Base-by-base conservation (phyloP, 2,888 invertebrate species). In the Drosophila mayaguana region DNA sequence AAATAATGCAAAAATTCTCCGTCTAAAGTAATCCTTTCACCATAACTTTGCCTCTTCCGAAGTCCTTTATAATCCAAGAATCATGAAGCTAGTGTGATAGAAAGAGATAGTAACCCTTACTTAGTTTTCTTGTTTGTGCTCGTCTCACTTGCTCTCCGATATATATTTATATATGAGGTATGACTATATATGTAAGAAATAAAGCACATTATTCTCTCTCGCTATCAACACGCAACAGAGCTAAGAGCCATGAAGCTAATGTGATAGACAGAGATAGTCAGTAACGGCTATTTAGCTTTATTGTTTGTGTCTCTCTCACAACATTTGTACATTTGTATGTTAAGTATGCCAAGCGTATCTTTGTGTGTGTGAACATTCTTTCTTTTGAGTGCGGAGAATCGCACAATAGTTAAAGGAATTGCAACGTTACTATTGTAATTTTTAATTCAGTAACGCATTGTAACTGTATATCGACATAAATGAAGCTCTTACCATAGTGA, bases 401-500 rank as follows among this genome's bases (percentile, higher is more conserved):
- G 12, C 12, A 20, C 3, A 43, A 43, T 6, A 20, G 20, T 20
- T 11, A 5, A 6, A 20, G 42, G 18, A 18, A 2, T 42, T 20
- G 18, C 42, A 3, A 18, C 18, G 18, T 9, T 42, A 36, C 36
- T 14, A 4, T 12, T 16, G 20, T 6, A 32, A 7, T 8, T 34
- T 34, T 34, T 34, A 11, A 34, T n/a, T n/a, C n/a, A n/a, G n/a
- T 3, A 25, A 34, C 12, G 34, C 3, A 14, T 36, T 36, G 36
- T 14, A 14, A 36, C 6, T 36, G 5, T 16, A 16, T 36, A 11
- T 7, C 4, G 14, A 20, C 8, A 11, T 32, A 4, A 32, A 14
- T 5, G 6, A 14, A 28, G 9, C 69, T 92, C 94, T 93, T 94
- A 97, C 97, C 94, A 83, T 95, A 95, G 92, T 99, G 98, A 83